phyloP scores from a whole-genome alignment of 2,113 vertebrate species.

The Rhizomys pruinosus region DNA sequence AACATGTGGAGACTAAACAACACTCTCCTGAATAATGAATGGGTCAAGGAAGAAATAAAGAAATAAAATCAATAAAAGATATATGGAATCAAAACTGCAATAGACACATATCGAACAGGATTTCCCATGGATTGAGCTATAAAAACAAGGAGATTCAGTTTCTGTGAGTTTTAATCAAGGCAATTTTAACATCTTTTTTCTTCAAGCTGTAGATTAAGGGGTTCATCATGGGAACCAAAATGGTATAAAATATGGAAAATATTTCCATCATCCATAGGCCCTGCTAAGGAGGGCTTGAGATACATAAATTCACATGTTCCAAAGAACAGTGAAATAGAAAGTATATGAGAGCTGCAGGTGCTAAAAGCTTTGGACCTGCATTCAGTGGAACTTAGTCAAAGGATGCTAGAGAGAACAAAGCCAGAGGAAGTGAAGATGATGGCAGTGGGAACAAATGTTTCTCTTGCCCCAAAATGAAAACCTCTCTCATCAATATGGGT shows the following conservation, averaged over 20 bases:
- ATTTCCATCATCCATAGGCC: neutral
- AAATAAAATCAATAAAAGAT: too few relatives aligned
- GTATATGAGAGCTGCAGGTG: conserved; percentile 17
- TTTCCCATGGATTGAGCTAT: neutral
- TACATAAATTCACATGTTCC: conserved; percentile 25
- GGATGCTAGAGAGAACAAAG: neutral
- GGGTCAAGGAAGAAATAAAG: too few relatives aligned
- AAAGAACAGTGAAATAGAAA: conserved; percentile 40
- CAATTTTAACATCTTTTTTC: conserved; percentile 41
- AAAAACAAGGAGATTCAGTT: neutral
- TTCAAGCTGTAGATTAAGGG: conserved; percentile 38
- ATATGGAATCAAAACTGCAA: neutral
- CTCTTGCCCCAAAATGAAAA: neutral
- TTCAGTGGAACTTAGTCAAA: neutral
- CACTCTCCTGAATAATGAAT: too few relatives aligned
- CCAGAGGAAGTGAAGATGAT: conserved; percentile 7
- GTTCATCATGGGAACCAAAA: conserved; percentile 36
- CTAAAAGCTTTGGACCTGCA: conserved; percentile 30
- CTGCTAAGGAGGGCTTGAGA: neutral
- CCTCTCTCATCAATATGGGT: neutral
- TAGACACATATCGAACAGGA: neutral
- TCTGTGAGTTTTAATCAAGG: neutral
- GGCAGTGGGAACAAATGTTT: neutral
- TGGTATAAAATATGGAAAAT: neutral
- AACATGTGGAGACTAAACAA: too few relatives aligned